Base-by-base conservation (phyloP, 2,888 invertebrate species). In the Camptogramma bilineatum region DNA sequence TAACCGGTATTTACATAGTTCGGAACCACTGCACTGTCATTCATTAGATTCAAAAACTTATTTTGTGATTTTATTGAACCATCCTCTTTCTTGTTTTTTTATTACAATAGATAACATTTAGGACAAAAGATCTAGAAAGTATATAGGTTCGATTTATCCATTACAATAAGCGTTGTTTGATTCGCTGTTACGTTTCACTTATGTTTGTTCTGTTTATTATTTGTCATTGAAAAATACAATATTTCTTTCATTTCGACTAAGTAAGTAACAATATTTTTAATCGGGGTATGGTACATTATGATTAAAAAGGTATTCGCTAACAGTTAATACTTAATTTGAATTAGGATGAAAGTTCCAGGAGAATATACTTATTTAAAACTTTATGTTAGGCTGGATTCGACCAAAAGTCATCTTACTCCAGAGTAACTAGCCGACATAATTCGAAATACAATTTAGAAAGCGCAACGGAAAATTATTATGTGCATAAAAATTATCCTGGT, bases 171-270 rank as follows among this genome's bases (percentile, higher is more conserved):
- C 58, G 58, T 52, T 52, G 31, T 16, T 52, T 52, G n/a, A 18
- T 59, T 59, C 58, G 58, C 52, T 59, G 58, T 59, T 52, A 52
- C 28, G 19, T 31, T 58, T 46, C 18, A 44, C 28, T 28, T 8
- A 58, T 31, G 19, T 59, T 59, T 44, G 18, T 21, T 55, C 28
- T 28, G 21, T n/a, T 21, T 17, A 28, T 28, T 13, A 39, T 1
- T 34, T 34, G 10, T 10, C 10, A 5, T 10, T 39, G 34, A 39
- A 39, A 13, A 2, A 28, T 8, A 28, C 7, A 28, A 21, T 21
- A 21, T 21, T 28, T 28, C 28, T n/a, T n/a, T n/a, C n/a, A n/a
- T n/a, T n/a, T n/a, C n/a, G n/a, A n/a, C n/a, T 28, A 28, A 28
- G 28, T n/a, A 13, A 39, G 13, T 39, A 39, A 39, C 34, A 34